Base-by-base conservation (phyloP, 2,113 vertebrate species). In the Epinephelus cyanopodus region DNA sequence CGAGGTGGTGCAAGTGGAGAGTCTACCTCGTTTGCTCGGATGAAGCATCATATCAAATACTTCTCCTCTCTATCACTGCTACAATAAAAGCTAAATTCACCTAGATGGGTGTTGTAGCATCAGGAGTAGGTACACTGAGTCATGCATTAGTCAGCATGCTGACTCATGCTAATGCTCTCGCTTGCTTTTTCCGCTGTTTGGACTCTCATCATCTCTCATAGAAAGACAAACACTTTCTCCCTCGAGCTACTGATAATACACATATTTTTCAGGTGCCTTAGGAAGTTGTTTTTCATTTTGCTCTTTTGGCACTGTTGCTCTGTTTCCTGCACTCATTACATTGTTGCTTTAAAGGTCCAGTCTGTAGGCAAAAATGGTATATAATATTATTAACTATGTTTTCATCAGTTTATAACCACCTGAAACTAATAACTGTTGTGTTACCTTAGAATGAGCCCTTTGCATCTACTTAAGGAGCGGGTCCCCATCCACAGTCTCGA, bases 111-210 rank as follows among this genome's bases (percentile, higher is more conserved):
- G 72, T 64, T 74, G 65, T 17, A 37, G 67, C 77, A 47, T 80
- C 68, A 60, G 13, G 75, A 47, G 54, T 15, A 60, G 61, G 39
- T 45, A 56, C 47, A 60, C 15, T 74, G 86, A 89, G 37, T 89
- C 81, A 83, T 79, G 78, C 7, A 25, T 88, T 74, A 87, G 82
- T 89, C 81, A 85, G 67, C 27, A 45, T 42, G 63, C 70, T 88
- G 89, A 92, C 64, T 91, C 84, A 87, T 81, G 66, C 48, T 74
- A 45, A 39, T 56, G 48, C 25, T 61, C 47, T 45, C 56, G 39
- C 14, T 29, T 75, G 65, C 60, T 65, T 10, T 53, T 53, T 64
- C 47, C 5, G 8, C 70, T 54, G 17, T 25, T 64, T 18, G 25
- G 61, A 25, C 17, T 23, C 50, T 74, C 47, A 48, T 77, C 39